Evolutionary conservation across 2,888 invertebrate genomes (phyloP).

Genomic region (Noctua pronuba): DNA sequence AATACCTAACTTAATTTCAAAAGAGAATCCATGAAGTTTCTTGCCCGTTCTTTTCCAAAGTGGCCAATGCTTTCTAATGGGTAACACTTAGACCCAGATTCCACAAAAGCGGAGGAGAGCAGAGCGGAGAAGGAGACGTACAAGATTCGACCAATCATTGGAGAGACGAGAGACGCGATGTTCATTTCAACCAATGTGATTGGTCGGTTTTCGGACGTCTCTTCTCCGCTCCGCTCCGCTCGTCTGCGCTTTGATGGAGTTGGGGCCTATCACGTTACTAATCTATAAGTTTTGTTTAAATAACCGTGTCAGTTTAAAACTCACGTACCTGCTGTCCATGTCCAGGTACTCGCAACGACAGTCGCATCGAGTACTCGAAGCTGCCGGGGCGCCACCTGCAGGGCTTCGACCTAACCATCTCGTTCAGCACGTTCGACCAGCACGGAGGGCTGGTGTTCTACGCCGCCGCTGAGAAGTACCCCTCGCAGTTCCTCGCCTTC

Average conservation of each 20-base stretch:
- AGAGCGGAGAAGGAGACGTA: neutral
- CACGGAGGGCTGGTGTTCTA: slow-evolving; percentile 96
- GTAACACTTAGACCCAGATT: neutral
- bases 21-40: neutral
- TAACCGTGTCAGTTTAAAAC: neutral
- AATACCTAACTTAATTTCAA: too few species aligned
- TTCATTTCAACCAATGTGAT: neutral
- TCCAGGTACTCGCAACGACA: slow-evolving; percentile 92
- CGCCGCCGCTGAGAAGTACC: slow-evolving; percentile 90
- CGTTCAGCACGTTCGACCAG: slow-evolving; percentile 94
- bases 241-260: neutral
- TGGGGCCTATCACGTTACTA: too few species aligned
- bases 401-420: slow-evolving; percentile 93
- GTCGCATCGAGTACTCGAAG: slow-evolving; percentile 93
- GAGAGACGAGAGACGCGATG: neutral
- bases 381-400: slow-evolving; percentile 91
- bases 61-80: neutral
- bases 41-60: neutral
- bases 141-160: neutral
- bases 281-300: neutral
- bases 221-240: neutral
- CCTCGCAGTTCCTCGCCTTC: slow-evolving; percentile 93
- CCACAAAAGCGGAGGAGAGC: neutral
- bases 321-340: neutral
- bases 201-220: neutral